These are phyloP conservation scores for Notospermus geniculatus DNA, from an alignment of 1,140 invertebrate genomes.

Conservation along the genomic window DNA sequence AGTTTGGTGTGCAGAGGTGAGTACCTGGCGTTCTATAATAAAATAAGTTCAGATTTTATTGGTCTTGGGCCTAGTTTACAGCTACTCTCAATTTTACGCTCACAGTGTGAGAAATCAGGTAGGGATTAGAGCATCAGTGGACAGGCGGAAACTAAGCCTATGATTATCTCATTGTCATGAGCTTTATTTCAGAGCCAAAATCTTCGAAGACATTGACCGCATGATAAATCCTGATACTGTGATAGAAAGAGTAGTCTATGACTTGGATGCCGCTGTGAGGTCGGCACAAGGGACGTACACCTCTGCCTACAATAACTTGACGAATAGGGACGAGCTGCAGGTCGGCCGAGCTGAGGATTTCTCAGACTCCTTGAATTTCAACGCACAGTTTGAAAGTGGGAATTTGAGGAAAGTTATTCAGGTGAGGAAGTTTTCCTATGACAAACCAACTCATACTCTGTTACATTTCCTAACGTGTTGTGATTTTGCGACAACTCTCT, in stretches of 20 bases:
- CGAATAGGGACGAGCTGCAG: conserved; percentile 64
- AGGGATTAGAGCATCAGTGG: too few relatives aligned
- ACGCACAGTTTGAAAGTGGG: conserved; percentile 94
- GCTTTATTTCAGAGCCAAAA: conserved; percentile 38
- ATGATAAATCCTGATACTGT: conserved; percentile 54
- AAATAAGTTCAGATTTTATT: too few relatives aligned
- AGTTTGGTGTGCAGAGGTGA: conserved; percentile 53
- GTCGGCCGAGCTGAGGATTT: conserved; percentile 59
- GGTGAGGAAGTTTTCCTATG: conserved; percentile 60
- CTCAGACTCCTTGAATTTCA: conserved; percentile 70
- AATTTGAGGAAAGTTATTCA: conserved; percentile 92
- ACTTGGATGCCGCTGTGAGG: conserved; percentile 64
- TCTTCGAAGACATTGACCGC: conserved; percentile 55
- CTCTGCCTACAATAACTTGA: conserved; percentile 40
- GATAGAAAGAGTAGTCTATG: conserved; percentile 69
- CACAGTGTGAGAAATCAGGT: too few relatives aligned
- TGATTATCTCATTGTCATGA: not conserved
- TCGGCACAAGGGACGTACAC: conserved; percentile 27
- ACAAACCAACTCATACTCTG: too few relatives aligned
- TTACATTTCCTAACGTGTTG: too few relatives aligned
- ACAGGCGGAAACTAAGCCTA: too few relatives aligned
- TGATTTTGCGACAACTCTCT: too few relatives aligned
- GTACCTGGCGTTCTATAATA: too few relatives aligned
- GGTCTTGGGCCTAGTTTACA: too few relatives aligned
- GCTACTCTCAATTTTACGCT: too few relatives aligned